A percentile compares a stretch with the other conserved stretches of the same genome.
These are phyloP conservation scores for Apis dorsata DNA, from an alignment of 1,140 invertebrate species.

Conservation along the genomic window DNA sequence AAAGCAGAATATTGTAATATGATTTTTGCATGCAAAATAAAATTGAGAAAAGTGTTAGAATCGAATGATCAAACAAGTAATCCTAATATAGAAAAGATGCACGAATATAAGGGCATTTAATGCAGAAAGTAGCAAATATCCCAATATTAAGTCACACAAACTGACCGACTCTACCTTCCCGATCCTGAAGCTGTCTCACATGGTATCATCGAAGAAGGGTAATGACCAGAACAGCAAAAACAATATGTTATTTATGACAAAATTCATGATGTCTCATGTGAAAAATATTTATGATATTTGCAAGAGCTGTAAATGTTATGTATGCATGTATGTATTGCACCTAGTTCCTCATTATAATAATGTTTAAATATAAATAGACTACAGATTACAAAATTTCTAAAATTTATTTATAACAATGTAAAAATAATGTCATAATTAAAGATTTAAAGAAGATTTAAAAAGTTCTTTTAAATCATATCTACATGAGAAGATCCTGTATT, in stretches of 20 bases:
- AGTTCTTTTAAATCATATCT: no score
- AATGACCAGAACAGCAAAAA: conserved; percentile 71
- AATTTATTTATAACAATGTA: no score
- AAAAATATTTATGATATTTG: conserved; percentile 20
- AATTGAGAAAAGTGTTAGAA: conserved; percentile 43
- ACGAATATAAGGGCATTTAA: conserved; percentile 84
- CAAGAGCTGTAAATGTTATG: no score
- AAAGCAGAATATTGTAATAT: conserved; percentile 22
- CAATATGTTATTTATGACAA: conserved; percentile 63
- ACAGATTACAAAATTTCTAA: not conserved
- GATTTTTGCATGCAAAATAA: conserved; percentile 47
- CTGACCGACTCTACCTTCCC: conserved; percentile 86
- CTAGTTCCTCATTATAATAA: not conserved
- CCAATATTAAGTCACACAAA: conserved; percentile 83
- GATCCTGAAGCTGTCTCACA: conserved; percentile 83
- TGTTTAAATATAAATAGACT: not conserved
- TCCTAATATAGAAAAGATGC: conserved; percentile 78
- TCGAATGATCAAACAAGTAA: conserved; percentile 51
- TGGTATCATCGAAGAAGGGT: conserved; percentile 61
- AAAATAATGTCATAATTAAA: no score
- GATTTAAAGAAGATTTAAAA: no score
- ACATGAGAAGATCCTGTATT: no score
- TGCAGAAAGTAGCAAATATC: conserved; percentile 83
- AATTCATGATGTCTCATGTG: not conserved
- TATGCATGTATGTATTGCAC: not conserved